Base-by-base conservation (phyloP, 2,113 vertebrate species). In the Ochotona curzoniae region DNA sequence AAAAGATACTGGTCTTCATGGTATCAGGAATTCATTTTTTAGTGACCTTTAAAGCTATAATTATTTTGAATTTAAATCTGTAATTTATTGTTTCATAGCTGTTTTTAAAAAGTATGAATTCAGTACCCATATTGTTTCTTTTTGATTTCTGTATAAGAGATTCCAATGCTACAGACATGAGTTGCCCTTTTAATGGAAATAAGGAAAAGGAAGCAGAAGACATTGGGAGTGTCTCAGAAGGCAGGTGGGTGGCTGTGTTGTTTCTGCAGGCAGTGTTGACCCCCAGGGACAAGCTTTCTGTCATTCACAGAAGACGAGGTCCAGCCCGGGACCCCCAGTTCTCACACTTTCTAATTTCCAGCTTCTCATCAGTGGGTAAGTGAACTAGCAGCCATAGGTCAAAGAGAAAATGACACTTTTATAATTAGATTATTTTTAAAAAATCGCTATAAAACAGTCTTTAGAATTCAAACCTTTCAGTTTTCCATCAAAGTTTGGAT, bases 401-500 rank as follows among this genome's bases (percentile, higher is more conserved):
- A 57, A 57, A 18, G 54, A 57, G 14, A 57, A 66, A 93, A 94
- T 38, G 44, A 71, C 15, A 75, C 79, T 64, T 88, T 30, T 49
- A 90, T 67, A 79, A 81, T 60, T 9, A 79, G 87, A 84, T 25
- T 60, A 75, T 57, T 57, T 18, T 17, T 57, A 5, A 57, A 57
- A 57, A 57, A 11, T 57, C 54, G 4, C 18, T 57, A 57, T 17
- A 47, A 93, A 95, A 81, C 20, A 76, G 3, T 89, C 32, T 86
- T 51, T 63, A 79, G 92, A 84, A 87, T 85, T 93, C 88, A 94
- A 87, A 99, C 99, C 99, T 99, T 98, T 98, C 49, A 99, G 98
- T 95, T 99, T 98, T 54, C 99, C 99, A 81, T 99, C 99, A 0
- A 99, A 99, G 96, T 99, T 98, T 12, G 99, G 99, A 94, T 99